phyloP scores from a whole-genome alignment of 2,888 invertebrate species.

The Lymantria monacha region DNA sequence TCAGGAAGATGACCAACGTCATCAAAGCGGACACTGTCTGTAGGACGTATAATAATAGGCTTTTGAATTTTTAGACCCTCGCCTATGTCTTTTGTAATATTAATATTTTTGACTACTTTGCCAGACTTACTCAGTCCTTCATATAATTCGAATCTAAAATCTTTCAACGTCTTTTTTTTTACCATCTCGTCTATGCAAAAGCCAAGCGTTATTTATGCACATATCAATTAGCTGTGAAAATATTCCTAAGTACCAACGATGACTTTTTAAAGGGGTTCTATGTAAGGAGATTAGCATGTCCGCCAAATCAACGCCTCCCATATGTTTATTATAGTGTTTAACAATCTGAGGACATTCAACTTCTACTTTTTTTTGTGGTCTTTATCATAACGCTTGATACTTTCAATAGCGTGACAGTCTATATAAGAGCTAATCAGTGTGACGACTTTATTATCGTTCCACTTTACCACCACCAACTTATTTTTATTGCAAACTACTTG shows the following conservation, averaged over 20 bases:
- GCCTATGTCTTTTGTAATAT: background rate
- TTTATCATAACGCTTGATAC: background rate
- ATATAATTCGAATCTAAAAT: background rate
- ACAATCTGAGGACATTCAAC: slow-evolving; percentile 2
- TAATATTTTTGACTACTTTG: background rate
- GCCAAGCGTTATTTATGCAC: slow-evolving; percentile 6
- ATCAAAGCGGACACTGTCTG: slow-evolving; percentile 11
- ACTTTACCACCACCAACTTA: slow-evolving; percentile 14
- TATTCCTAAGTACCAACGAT: slow-evolving; percentile 7
- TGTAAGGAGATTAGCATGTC: background rate
- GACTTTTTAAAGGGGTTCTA: slow-evolving; percentile 1
- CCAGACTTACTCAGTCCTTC: background rate
- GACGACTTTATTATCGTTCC: slow-evolving; percentile 17
- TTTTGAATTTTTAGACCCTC: slow-evolving; percentile 9
- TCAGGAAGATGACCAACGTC: slow-evolving; percentile 8
- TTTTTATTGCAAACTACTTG: slow-evolving; percentile 10
- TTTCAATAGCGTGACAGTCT: background rate
- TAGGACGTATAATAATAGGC: slow-evolving; percentile 8
- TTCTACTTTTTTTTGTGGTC: background rate
- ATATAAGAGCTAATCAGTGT: slow-evolving; percentile 6
- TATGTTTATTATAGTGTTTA: slow-evolving; percentile 3
- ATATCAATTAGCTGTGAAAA: slow-evolving; percentile 7
- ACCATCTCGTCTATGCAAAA: background rate
- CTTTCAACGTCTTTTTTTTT: background rate
- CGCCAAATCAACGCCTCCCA: slow-evolving; percentile 9